Base-by-base conservation (phyloP, 2,113 vertebrate species). In the Pseudorhombus dupliciocellatus region DNA sequence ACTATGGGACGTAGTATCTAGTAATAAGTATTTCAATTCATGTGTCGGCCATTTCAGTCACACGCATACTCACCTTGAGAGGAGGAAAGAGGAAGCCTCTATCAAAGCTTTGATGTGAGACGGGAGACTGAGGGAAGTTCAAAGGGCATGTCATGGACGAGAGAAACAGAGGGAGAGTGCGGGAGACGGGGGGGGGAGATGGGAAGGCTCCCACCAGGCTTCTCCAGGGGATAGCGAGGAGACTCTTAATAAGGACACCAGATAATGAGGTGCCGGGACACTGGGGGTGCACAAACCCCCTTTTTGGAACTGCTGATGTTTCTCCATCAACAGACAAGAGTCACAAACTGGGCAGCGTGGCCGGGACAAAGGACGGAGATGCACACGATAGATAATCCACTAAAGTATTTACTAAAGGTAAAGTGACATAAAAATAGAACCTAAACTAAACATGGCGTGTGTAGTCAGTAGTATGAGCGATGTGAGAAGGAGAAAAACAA, bases 21-120 rank as follows among this genome's bases (percentile, higher is more conserved):
- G 62, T 60, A 53, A 63, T 28, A 16, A 20, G n/a, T 30, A 4
- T 24, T 4, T 28, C 28, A 51, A 60, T 69, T 59, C 56, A 62
- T 60, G 60, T 69, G 75, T 77, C 69, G 28, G 18, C 54, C 44
- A 28, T 59, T 30, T 55, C 12, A 2, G 25, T 14, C 58, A 53
- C 50, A 70, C 40, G 68, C 62, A 59, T 66, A 70, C 20, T 89
- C 87, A 89, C 89, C 88, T 91, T 91, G 87, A 88, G 82, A 51
- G 68, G 71, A 79, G 80, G 75, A 75, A 91, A 81, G 68, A 84
- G 83, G 83, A 86, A 83, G 81, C 77, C 50, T 85, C 72, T 66
- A 70, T 84, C 78, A 84, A 67, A 82, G 86, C 89, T 86, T 91
- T 90, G 88, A 91, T 84, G 87, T 85, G 66, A 70, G 78, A 72